Evolutionary conservation across 2,888 invertebrate species (phyloP), one percentile per base, ranked within the genome.

Genomic region (Amaurobius ferox): DNA sequence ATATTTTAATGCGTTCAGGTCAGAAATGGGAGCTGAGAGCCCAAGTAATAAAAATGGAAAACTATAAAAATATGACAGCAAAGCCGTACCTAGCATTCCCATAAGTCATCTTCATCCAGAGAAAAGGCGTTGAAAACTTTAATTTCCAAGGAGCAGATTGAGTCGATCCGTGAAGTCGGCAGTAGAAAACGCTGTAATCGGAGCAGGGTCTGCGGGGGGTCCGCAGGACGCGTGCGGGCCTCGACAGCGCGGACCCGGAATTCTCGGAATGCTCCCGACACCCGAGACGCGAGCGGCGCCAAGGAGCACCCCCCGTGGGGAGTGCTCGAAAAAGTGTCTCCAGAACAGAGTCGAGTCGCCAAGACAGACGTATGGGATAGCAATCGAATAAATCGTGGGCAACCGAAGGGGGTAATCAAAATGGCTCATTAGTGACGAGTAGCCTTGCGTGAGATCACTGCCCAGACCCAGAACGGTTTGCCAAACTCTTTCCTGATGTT

Each of bases 191-290:
- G 23, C 55, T 23, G 55, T 32, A 72, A 48, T 73, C 67, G 67
- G 80, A 73, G 80, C 55, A 61, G 55, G 64, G 19, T 62, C 28
- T 70, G 68, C 23, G 68, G 81, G 44, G 76, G 70, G 30, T 35
- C 23, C 5, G 6, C n/a, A 19, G 66, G 55, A 19, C 66, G 66
- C 66, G 66, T 66, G 66, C 66, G 32, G 30, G 66, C 32, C 66
- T 35, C n/a, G 32, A 9, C 26, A 64, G 35, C 66, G 66, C 32
- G 48, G 26, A 26, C 44, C 40, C 74, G 55, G 67, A 71, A 77
- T 85, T 85, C 83, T 76, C 28, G 48, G 83, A 85, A 85, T 78
- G 72, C 66, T n/a, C 39, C 19, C 68, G 67, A 29, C 40, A 66
- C 66, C 77, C 32, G 77, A 77, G 44, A 66, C 68, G 55, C 7